Evolutionary conservation across 2,888 invertebrate genomes (phyloP).

Genomic region (Cheilosia grossa): DNA sequence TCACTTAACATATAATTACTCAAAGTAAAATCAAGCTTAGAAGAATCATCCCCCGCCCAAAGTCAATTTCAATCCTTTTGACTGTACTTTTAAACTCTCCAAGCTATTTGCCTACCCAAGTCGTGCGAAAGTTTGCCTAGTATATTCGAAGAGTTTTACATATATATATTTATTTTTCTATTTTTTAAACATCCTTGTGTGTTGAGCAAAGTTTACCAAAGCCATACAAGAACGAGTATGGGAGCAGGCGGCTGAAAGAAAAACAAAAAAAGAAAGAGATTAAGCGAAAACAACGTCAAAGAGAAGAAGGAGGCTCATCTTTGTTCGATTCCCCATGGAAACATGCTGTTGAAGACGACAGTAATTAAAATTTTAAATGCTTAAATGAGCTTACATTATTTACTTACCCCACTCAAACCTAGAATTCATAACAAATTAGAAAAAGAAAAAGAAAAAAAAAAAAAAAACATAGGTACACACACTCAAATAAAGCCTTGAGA

Average conservation of each 20-base stretch:
- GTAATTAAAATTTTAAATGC: conserved; percentile 55
- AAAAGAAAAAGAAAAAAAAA: conserved; percentile 13
- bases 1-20: conserved; percentile 58
- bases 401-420: conserved; percentile 37
- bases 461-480: not conserved
- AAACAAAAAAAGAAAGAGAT: conserved; percentile 3
- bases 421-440: conserved; percentile 16
- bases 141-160: conserved; percentile 19
- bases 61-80: conserved; percentile 37
- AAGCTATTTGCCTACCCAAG: conserved; percentile 51
- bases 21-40: conserved; percentile 54
- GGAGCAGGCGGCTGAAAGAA: not conserved
- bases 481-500: not conserved
- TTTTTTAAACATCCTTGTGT: conserved; percentile 41
- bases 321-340: not conserved
- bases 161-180: conserved; percentile 5
- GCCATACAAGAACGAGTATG: not conserved
- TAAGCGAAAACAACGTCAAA: conserved; percentile 36
- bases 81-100: conserved; percentile 48
- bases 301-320: conserved; percentile 3
- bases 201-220: conserved; percentile 13
- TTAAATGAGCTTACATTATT: conserved; percentile 44
- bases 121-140: conserved; percentile 41
- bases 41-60: conserved; percentile 3
- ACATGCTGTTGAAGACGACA: conserved; percentile 17